These are phyloP conservation scores for Glaucidium brasilianum DNA, from an alignment of 2,113 vertebrate genomes.

Conservation along the genomic window DNA sequence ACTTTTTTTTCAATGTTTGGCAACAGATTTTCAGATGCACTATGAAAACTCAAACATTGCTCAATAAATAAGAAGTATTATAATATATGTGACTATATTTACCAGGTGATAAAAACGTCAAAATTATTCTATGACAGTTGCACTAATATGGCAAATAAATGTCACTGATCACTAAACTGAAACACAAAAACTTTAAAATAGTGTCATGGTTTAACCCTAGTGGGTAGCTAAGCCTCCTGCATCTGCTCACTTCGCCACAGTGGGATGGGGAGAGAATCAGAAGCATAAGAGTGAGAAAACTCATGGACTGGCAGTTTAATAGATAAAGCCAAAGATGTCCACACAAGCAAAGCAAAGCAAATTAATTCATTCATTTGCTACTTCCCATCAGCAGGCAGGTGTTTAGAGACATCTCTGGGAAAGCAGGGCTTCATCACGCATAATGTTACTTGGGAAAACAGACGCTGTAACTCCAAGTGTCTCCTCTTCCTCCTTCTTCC, in stretches of 20 bases:
- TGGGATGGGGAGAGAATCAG: background rate
- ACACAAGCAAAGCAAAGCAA: background rate
- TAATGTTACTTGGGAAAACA: background rate
- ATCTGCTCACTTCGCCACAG: background rate
- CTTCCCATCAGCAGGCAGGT: background rate
- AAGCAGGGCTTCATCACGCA: background rate
- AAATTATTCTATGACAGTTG: background rate
- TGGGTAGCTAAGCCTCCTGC: background rate
- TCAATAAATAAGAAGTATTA: background rate
- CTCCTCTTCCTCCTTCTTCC: background rate
- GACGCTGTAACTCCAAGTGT: background rate
- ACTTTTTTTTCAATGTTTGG: background rate
- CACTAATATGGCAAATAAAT: background rate
- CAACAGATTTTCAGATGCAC: background rate
- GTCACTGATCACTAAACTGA: background rate
- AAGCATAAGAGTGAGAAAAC: background rate
- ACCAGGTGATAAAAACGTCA: background rate
- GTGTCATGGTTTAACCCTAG: background rate
- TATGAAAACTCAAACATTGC: background rate
- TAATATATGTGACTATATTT: background rate
- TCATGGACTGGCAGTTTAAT: background rate
- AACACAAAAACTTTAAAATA: background rate
- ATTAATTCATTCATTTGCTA: rapidly evolving
- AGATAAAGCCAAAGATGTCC: background rate
- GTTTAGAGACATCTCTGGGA: background rate